Percentiles rank a stretch among this genome's conserved stretches.
These are phyloP conservation scores for Octodonta nipae DNA, from an alignment of 2,888 invertebrate species.

Conservation along the genomic window DNA sequence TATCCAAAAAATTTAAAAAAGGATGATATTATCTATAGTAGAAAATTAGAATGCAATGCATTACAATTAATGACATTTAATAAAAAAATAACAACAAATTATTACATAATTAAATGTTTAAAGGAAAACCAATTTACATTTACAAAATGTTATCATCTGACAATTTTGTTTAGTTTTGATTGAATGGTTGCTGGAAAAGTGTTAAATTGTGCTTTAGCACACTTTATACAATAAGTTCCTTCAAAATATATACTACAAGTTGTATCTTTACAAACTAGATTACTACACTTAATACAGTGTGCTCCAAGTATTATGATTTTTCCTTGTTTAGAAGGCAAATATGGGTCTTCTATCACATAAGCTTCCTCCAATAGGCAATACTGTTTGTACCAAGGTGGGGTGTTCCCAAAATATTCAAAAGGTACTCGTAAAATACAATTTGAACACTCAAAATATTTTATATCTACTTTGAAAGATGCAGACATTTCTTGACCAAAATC, in stretches of 20 bases:
- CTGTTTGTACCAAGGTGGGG: conserved; percentile 59
- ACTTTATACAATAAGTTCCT: conserved; percentile 58
- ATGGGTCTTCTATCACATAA: conserved; percentile 77
- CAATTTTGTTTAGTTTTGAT: conserved; percentile 42
- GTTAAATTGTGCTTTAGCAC: conserved; percentile 45
- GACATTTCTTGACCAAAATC: neutral
- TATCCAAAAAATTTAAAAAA: too few relatives aligned
- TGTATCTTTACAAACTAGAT: conserved; percentile 55
- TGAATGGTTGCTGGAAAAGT: conserved; percentile 58
- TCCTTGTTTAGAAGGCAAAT: conserved; percentile 58
- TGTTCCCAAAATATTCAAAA: conserved; percentile 61
- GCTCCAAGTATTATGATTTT: conserved; percentile 66
- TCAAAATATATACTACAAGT: conserved; percentile 71
- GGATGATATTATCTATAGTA: too few relatives aligned
- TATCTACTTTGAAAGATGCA: neutral
- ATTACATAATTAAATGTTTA: too few relatives aligned
- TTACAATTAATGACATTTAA: too few relatives aligned
- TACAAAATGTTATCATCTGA: too few relatives aligned
- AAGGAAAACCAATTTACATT: too few relatives aligned
- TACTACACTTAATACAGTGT: conserved; percentile 57
- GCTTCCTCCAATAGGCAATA: conserved; percentile 56
- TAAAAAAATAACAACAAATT: too few relatives aligned
- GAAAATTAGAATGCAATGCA: too few relatives aligned
- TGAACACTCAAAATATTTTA: conserved; percentile 46
- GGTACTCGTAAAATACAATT: conserved; percentile 53